Evolutionary conservation across 1,140 invertebrate genomes (phyloP).

Genomic region (Aporrectodea caliginosa): DNA sequence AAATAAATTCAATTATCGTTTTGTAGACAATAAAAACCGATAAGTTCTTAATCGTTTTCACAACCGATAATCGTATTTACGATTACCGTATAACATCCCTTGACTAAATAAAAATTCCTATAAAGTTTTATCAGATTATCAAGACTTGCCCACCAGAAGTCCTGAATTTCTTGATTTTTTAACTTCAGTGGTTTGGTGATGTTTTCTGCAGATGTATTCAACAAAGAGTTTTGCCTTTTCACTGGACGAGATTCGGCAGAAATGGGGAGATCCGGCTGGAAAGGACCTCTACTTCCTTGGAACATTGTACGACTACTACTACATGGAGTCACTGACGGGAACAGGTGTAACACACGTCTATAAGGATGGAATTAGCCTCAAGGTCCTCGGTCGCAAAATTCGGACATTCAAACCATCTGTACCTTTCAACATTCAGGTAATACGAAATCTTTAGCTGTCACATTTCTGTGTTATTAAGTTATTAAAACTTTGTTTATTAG

Average conservation of each 20-base stretch:
- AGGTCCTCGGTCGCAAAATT: background rate
- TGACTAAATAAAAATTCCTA: too few species aligned
- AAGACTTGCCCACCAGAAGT: too few species aligned
- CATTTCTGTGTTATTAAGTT: too few species aligned
- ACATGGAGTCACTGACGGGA: slow-evolving; percentile 12
- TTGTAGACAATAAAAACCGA: too few species aligned
- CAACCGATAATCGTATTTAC: too few species aligned
- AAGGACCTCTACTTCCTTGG: slow-evolving; percentile 18
- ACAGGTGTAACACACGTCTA: slow-evolving; percentile 15
- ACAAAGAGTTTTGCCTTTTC: slow-evolving; percentile 12
- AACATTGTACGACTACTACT: slow-evolving; percentile 16
- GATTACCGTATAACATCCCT: too few species aligned
- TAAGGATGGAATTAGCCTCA: slow-evolving; percentile 18
- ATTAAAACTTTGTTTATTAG: too few species aligned
- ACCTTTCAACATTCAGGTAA: slow-evolving; percentile 20
- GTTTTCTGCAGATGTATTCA: slow-evolving; percentile 3
- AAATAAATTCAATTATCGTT: too few species aligned
- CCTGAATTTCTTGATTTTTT: background rate
- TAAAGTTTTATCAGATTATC: too few species aligned
- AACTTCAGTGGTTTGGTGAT: background rate
- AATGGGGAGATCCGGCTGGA: background rate
- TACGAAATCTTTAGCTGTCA: too few species aligned
- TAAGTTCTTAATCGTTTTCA: too few species aligned
- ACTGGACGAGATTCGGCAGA: slow-evolving; percentile 12
- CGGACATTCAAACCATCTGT: slow-evolving; percentile 22